These are phyloP conservation scores for Anadara kagoshimensis DNA, from an alignment of 1,140 invertebrate species.

Conservation along the genomic window DNA sequence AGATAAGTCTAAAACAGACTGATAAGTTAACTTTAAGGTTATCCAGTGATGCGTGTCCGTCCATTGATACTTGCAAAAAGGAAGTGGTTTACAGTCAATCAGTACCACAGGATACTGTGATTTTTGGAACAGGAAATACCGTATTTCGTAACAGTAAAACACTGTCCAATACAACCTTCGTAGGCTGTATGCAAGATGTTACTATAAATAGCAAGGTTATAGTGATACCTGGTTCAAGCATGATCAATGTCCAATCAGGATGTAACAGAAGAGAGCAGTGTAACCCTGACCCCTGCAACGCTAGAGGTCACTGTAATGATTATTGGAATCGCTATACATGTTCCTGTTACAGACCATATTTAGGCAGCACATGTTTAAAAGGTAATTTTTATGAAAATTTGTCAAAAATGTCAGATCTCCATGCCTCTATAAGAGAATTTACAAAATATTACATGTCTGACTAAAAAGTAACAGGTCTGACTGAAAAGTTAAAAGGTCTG, in stretches of 20 bases:
- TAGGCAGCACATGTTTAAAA: conserved; percentile 90
- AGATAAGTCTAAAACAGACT: conserved; percentile 30
- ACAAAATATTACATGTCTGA: too few species aligned
- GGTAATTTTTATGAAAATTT: too few species aligned
- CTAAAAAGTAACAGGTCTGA: too few species aligned
- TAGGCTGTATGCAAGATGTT: conserved; percentile 94
- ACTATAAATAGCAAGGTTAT: conserved; percentile 89
- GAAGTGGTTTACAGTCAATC: conserved; percentile 4
- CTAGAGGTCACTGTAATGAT: conserved; percentile 90
- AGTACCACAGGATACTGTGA: conserved; percentile 30
- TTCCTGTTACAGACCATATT: conserved; percentile 88
- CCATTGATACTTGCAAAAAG: neutral
- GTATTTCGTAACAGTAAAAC: conserved; percentile 10
- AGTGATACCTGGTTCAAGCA: conserved; percentile 39
- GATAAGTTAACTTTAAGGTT: conserved; percentile 14
- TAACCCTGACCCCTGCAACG: conserved; percentile 88
- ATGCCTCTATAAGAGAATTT: too few species aligned
- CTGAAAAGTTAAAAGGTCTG: too few species aligned
- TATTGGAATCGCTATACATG: conserved; percentile 91
- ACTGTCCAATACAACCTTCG: conserved; percentile 75
- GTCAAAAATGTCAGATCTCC: too few species aligned
- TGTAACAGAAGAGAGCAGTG: conserved; percentile 89
- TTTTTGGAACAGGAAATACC: conserved; percentile 5
- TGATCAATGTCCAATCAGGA: conserved; percentile 71
- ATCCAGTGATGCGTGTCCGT: conserved; percentile 15